Base-by-base conservation (phyloP, 2,797 vertebrate genomes). In the Sebastes iracundus region DNA sequence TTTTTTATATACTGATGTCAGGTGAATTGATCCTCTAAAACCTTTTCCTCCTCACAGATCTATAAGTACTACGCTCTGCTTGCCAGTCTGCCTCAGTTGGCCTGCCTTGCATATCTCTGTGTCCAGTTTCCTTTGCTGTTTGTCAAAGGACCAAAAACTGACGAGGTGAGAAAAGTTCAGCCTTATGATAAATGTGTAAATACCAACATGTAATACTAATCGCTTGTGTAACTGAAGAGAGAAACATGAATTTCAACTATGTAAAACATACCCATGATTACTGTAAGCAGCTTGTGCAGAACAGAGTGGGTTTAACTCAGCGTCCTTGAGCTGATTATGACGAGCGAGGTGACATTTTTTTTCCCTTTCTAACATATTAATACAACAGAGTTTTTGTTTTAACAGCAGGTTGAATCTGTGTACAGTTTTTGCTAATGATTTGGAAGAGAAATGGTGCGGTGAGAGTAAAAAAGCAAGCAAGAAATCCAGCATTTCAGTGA, bases 51-150 rank as follows among this genome's bases (percentile, higher is more conserved):
- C 73, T 56, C 78, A 42, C 95, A 99, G 98, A 94, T 99, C 82
- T 97, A 98, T 82, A 96, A 94, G 80, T 97, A 96, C 90, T 99
- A 99, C 25, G 88, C 96, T 27, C 91, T 95, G 28, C 94, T 99
- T 3, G 97, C 96, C 1, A 96, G 96, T 1, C 28, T 99, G 32
- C 99, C 99, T 58, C 95, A 97, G 87, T 84, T 99, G 38, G 92
- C 95, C 90, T 97, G 97, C 63, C 95, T 99, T 0, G 82, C 91
- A 0, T 96, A 91, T 84, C 94, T 97, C 68, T 96, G 96, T 33
- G 80, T 96, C 69, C 93, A 94, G 88, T 97, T 96, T 75, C 82
- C 89, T 35, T 32, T 96, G 49, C 92, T 97, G 59, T 93, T 96
- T 18, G 66, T 96, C 72, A 96, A 91, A 91, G 94, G 94, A 46